Evolutionary conservation across 2,888 invertebrate genomes (phyloP).

Genomic region (Tenthredo mesomela): DNA sequence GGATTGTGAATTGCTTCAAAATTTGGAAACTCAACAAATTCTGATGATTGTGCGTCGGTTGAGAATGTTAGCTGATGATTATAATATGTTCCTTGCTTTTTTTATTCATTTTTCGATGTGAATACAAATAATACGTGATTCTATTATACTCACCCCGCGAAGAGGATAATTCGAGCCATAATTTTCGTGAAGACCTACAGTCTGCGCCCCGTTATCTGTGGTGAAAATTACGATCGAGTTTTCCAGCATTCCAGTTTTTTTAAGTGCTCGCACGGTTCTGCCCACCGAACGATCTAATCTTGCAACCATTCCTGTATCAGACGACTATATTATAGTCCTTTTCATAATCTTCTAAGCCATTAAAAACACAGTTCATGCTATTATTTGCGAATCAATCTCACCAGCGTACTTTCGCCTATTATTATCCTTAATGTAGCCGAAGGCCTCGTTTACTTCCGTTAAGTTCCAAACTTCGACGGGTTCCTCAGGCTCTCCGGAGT

Average conservation of each 20-base stretch:
- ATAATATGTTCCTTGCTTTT: no score
- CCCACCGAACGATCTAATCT: conserved; percentile 83
- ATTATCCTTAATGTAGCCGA: conserved; percentile 85
- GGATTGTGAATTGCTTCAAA: no score
- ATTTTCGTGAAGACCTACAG: conserved; percentile 78
- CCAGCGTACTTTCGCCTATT: conserved; percentile 88
- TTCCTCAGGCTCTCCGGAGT: conserved; percentile 85
- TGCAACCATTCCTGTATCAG: conserved; percentile 80
- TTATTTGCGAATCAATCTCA: conserved; percentile 68
- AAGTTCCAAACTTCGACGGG: conserved; percentile 84
- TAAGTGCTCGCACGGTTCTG: conserved; percentile 79
- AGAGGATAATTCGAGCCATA: conserved; percentile 83
- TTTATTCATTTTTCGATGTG: background rate
- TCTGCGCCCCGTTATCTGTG: conserved; percentile 82
- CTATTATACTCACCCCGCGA: conserved; percentile 77
- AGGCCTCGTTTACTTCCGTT: conserved; percentile 83
- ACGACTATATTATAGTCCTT: background rate
- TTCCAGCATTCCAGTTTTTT: conserved; percentile 78
- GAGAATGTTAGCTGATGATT: no score
- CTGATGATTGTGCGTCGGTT: no score
- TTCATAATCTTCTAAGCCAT: background rate
- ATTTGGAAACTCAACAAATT: no score
- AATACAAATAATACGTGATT: background rate
- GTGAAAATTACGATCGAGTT: conserved; percentile 83
- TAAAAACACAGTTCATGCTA: background rate